Base-by-base conservation (phyloP, 2,113 vertebrate genomes). In the Apistogramma diplotaenia region DNA sequence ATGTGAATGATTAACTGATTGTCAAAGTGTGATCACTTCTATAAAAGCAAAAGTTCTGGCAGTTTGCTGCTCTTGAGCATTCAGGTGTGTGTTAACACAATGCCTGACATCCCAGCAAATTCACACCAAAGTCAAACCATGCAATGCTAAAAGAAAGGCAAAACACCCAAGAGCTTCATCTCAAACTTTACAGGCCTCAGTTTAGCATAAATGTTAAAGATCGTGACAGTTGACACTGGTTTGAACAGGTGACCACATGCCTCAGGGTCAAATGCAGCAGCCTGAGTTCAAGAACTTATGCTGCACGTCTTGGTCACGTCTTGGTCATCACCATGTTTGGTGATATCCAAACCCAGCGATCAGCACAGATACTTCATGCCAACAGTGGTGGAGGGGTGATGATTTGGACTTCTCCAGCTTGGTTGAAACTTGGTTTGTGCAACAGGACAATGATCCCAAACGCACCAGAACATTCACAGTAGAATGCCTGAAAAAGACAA, bases 101-200 rank as follows among this genome's bases (percentile, higher is more conserved):
- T 29, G 62, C 0, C 40, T 16, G 0, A 7, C 9, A 19, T 70
- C 4, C 0, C 23, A 3, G 3, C 40, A 29, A 46, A 29, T 70
- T 70, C 23, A 70, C 16, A 23, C 18, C 16, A 70, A 27, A 49
- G 1, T 43, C 40, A 0, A 0, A 67, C 1, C 23, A 27, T 1
- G 40, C 9, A 25, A 49, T 49, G 27, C 16, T 49, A 40, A 67
- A 46, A 49, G 16, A 67, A 29, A 29, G 23, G 23, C 40, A 67
- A 19, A 51, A 0, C 27, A 46, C 7, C 61, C 12, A 46, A 67
- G 10, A 29, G 27, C 46, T 29, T 19, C 8, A 67, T 67, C 40
- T 7, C 33, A 40, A 16, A 49, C 40, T 67, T 12, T 29, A 49
- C 40, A 1, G 16, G 40, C 40, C 16, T 29, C 40, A 19, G 40